Evolutionary conservation across 2,113 vertebrate genomes (phyloP), one percentile per base, ranked within the genome.

Genomic region (Bambusicola thoracicus): DNA sequence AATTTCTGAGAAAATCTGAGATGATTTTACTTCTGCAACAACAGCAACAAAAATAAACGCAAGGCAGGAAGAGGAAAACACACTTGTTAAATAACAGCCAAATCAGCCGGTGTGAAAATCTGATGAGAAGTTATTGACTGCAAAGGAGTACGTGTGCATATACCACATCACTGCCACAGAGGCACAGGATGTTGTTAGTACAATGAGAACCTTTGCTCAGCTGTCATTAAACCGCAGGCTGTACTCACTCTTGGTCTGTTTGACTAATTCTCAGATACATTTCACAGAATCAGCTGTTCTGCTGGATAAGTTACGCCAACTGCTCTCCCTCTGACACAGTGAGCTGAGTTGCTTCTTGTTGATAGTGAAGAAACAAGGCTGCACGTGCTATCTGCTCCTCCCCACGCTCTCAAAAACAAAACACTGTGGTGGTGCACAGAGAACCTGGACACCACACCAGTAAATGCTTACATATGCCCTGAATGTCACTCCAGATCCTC

Each of bases 171-270:
- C n/a, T 27, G 46, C 44, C 77, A 24, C 87, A 66, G 59, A 95
- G 85, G 77, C 22, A 94, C 95, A 97, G 96, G 97, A 97, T 97
- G 97, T 97, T 97, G 90, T 97, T 81, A 96, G 94, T 49, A 97
- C 96, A 94, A 17, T 6, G 24, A 11, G 92, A 97, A 95, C 95
- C 89, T 96, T 92, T 80, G 44, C 78, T 77, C 92, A 89, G 79
- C 79, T 95, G 91, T 89, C 92, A 94, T 83, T 87, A 96, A 97
- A 89, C 65, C 92, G 36, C 84, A 96, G 78, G 44, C 55, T 56
- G 41, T 15, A 58, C 87, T 96, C 81, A 30, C 65, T 91, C 72
- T 83, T 65, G 81, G 19, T 53, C 70, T 87, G 73, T 95, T 96
- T 92, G 92, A 87, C 82, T 75, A 87, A 61, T 89, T 97, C 74